A percentile compares a stretch with the other conserved stretches of the same genome.
Evolutionary conservation across 2,888 invertebrate genomes (phyloP).

Genomic region (Choreutis nemorana): DNA sequence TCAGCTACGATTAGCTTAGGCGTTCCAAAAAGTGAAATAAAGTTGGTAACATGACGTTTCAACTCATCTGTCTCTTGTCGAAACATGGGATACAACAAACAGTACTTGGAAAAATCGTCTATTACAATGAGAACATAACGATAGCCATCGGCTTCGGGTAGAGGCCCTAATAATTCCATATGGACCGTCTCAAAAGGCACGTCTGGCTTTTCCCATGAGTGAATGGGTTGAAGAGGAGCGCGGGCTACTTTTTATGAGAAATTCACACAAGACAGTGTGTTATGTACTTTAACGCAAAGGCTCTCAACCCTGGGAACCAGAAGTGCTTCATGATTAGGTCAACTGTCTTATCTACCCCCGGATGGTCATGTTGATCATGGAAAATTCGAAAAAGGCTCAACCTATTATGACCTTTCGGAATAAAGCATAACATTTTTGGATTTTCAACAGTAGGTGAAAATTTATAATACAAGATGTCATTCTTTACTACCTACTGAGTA

Average conservation of each 20-base stretch:
- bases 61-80: constrained; percentile 14
- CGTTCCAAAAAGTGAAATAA: constrained; percentile 12
- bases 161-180: no score
- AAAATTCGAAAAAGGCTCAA: constrained; percentile 16
- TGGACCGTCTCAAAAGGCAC: no score
- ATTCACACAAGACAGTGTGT: constrained; percentile 12
- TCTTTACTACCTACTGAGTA: constrained; percentile 7
- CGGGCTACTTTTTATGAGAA: constrained; percentile 9
- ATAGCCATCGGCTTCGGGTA: constrained; percentile 11
- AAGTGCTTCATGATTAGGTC: constrained; percentile 14
- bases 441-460: constrained; percentile 12
- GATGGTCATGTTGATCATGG: constrained; percentile 16
- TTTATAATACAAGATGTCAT: constrained; percentile 7
- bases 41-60: constrained; percentile 6
- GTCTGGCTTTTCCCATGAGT: constrained; percentile 5
- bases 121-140: constrained; percentile 11
- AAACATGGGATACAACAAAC: constrained; percentile 12
- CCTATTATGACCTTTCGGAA: constrained; percentile 17
- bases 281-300: constrained; percentile 12
- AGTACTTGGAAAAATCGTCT: constrained; percentile 15
- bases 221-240: constrained; percentile 4
- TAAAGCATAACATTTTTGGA: constrained; percentile 11
- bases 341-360: constrained; percentile 9
- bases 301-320: constrained; percentile 13
- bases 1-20: constrained; percentile 13